These are phyloP conservation scores for Drosophila rellima DNA, from an alignment of 2,888 invertebrate genomes.

Conservation along the genomic window DNA sequence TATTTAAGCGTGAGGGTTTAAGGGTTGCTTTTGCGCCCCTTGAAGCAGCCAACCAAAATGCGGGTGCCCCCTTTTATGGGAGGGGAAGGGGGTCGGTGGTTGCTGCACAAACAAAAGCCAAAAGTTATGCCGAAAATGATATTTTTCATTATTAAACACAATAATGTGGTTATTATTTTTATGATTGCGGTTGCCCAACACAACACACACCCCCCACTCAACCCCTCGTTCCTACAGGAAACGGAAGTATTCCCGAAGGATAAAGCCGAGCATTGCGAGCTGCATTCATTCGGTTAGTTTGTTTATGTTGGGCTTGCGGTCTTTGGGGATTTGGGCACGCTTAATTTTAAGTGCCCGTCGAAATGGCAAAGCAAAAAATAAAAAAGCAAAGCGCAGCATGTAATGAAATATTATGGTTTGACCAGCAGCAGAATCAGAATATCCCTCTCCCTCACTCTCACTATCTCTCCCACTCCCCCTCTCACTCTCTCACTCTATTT, in stretches of 20 bases:
- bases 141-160: conserved; percentile 82
- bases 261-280: conserved; percentile 49
- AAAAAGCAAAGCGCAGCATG: conserved; percentile 49
- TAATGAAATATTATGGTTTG: conserved; percentile 76
- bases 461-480: neutral
- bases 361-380: conserved; percentile 69
- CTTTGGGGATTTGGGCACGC: conserved; percentile 83
- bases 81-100: neutral
- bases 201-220: conserved; percentile 14
- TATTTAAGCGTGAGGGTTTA: conserved; percentile 72
- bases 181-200: conserved; percentile 71
- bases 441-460: neutral
- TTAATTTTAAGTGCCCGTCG: conserved; percentile 84
- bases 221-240: neutral
- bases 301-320: conserved; percentile 80
- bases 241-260: conserved; percentile 63
- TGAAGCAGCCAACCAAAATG: conserved; percentile 71
- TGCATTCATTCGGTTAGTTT: conserved; percentile 81
- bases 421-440: conserved; percentile 38
- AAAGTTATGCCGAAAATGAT: conserved; percentile 81
- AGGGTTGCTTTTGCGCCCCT: conserved; percentile 66
- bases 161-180: conserved; percentile 84
- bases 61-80: conserved; percentile 50
- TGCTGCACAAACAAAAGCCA: conserved; percentile 73
- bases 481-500: conserved; percentile 43